Evolutionary conservation across 2,113 vertebrate species (phyloP).

Genomic region (Micronycteris hirsuta): DNA sequence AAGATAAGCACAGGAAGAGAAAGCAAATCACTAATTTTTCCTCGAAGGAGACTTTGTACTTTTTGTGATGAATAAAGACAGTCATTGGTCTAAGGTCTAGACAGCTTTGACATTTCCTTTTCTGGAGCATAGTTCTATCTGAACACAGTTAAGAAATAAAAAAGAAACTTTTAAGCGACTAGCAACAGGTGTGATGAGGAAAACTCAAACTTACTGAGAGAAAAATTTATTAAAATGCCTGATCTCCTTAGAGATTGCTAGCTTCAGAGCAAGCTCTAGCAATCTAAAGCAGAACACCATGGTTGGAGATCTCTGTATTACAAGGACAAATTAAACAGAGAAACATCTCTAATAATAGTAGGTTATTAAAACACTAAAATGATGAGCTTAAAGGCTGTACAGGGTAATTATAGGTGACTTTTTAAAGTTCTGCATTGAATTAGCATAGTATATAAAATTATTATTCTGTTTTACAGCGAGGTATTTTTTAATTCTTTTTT

Average conservation of each 20-base stretch:
- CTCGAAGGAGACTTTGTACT: neutral
- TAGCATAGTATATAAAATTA: neutral
- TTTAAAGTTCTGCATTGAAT: neutral
- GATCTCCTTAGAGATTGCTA: neutral
- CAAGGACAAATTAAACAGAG: neutral
- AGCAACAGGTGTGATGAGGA: neutral
- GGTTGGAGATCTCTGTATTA: neutral
- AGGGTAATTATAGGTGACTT: neutral
- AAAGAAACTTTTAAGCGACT: neutral
- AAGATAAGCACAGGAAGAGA: neutral
- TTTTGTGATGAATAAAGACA: neutral
- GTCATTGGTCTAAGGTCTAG: neutral
- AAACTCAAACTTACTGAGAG: neutral
- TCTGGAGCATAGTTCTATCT: neutral
- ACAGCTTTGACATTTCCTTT: neutral
- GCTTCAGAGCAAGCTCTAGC: neutral
- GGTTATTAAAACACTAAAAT: neutral
- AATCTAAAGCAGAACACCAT: neutral
- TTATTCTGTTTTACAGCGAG: neutral
- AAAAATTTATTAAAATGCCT: neutral
- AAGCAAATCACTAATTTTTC: neutral
- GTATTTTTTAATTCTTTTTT: neutral
- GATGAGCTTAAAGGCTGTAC: neutral
- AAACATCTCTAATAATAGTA: neutral
- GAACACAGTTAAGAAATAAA: neutral